Evolutionary conservation across 2,113 vertebrate species (phyloP).

Genomic region (Hipposideros armiger): DNA sequence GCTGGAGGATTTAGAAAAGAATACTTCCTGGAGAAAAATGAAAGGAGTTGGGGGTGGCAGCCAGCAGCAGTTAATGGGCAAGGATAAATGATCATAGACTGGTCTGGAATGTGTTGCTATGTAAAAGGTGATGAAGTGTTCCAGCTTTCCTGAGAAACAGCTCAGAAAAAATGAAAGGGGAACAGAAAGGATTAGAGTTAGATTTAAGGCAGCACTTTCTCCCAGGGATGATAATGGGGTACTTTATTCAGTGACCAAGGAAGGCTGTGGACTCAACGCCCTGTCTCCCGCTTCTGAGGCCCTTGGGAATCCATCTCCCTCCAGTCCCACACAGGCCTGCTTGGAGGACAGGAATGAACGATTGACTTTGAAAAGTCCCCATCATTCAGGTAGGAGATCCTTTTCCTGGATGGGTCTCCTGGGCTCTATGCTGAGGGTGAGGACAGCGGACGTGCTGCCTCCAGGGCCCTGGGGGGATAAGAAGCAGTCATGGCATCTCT

Average conservation of each 20-base stretch:
- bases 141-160: slow-evolving; percentile 60
- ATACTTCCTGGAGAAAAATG: slow-evolving; percentile 50
- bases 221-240: slow-evolving; percentile 39
- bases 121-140: slow-evolving; percentile 49
- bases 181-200: slow-evolving; percentile 54
- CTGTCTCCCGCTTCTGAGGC: slow-evolving; percentile 6
- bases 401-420: background rate
- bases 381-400: slow-evolving; percentile 13
- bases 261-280: background rate
- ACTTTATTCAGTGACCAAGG: slow-evolving; percentile 51
- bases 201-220: slow-evolving; percentile 73
- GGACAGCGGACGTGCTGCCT: slow-evolving; percentile 15
- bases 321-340: background rate
- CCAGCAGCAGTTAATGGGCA: background rate
- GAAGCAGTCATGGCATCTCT: slow-evolving; percentile 77
- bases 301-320: slow-evolving; percentile 25
- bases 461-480: slow-evolving; percentile 56
- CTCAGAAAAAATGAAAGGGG: slow-evolving; percentile 62
- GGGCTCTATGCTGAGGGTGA: slow-evolving; percentile 59
- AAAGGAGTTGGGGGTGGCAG: slow-evolving; percentile 30
- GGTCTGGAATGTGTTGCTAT: slow-evolving; percentile 41
- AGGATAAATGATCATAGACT: slow-evolving; percentile 37
- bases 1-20: background rate
- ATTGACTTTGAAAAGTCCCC: slow-evolving; percentile 65
- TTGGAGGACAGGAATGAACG: background rate